phyloP scores from a whole-genome alignment of 2,888 invertebrate genomes.

The Andricus curvator region DNA sequence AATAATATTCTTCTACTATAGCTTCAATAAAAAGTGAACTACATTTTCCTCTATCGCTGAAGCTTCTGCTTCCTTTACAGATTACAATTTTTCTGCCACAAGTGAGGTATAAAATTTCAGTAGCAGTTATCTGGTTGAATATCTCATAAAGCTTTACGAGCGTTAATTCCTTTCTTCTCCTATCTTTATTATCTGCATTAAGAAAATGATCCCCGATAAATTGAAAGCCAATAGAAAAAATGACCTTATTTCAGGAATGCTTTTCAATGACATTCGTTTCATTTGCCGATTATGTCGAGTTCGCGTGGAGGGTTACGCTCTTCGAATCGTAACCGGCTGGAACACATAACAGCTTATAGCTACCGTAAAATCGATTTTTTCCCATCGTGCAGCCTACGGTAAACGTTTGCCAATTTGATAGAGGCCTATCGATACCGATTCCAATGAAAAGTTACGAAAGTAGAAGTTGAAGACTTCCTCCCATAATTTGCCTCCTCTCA shows the following conservation, averaged over 20 bases:
- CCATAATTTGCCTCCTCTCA: too few relatives aligned
- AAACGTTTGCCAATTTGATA: not conserved
- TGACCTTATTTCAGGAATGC: not conserved
- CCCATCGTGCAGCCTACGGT: not conserved
- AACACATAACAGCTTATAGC: not conserved
- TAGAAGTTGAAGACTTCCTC: not conserved
- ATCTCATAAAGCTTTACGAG: not conserved
- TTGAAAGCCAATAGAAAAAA: constrained; percentile 23
- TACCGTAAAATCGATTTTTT: constrained; percentile 15
- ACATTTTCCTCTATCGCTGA: not conserved
- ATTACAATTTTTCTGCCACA: not conserved
- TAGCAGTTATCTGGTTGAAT: not conserved
- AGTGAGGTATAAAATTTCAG: not conserved
- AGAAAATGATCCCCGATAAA: constrained; percentile 1
- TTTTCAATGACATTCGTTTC: constrained; percentile 14
- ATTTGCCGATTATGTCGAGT: constrained; percentile 19
- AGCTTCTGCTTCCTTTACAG: not conserved
- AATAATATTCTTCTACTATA: not conserved
- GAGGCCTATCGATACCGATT: not conserved
- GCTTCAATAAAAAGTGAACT: not conserved
- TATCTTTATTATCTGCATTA: not conserved
- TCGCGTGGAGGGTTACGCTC: constrained; percentile 25
- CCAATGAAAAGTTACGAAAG: not conserved
- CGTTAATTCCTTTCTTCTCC: not conserved
- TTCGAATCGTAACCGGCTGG: constrained; percentile 8